phyloP scores from a whole-genome alignment of 2,888 invertebrate genomes.

The Baccha elongata region DNA sequence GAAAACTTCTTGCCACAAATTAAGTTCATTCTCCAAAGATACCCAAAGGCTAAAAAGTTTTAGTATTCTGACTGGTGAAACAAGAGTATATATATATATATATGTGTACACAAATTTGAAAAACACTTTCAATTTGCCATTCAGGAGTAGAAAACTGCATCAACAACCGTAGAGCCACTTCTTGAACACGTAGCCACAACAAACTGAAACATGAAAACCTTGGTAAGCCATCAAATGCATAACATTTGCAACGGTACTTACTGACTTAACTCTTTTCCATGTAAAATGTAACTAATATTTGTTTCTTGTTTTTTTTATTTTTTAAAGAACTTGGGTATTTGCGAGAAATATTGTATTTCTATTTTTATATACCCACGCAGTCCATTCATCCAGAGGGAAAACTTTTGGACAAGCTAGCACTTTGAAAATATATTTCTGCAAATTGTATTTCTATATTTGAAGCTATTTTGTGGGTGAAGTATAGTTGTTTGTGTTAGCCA shows the following conservation, averaged over 20 bases:
- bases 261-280: conserved; percentile 13
- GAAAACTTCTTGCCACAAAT: conserved; percentile 1
- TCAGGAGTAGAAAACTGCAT: conserved; percentile 13
- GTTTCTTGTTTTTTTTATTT: not conserved
- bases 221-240: conserved; percentile 11
- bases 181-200: conserved; percentile 6
- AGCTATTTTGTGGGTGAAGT: not conserved
- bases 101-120: conserved; percentile 10
- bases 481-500: not conserved
- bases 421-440: conserved; percentile 14
- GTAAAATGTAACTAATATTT: not conserved
- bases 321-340: conserved; percentile 26
- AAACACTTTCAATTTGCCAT: conserved; percentile 27
- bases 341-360: conserved; percentile 14
- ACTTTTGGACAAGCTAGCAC: conserved; percentile 16
- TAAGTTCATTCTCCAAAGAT: conserved; percentile 11
- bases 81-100: not conserved
- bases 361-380: conserved; percentile 4
- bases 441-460: conserved; percentile 16
- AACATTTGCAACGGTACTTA: not conserved
- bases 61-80: not conserved
- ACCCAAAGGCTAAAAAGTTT: conserved; percentile 7
- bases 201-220: conserved; percentile 6
- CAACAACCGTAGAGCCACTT: conserved; percentile 10
- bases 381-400: not conserved